phyloP scores from a whole-genome alignment of 2,797 vertebrate genomes.

The Pristis pectinata region DNA sequence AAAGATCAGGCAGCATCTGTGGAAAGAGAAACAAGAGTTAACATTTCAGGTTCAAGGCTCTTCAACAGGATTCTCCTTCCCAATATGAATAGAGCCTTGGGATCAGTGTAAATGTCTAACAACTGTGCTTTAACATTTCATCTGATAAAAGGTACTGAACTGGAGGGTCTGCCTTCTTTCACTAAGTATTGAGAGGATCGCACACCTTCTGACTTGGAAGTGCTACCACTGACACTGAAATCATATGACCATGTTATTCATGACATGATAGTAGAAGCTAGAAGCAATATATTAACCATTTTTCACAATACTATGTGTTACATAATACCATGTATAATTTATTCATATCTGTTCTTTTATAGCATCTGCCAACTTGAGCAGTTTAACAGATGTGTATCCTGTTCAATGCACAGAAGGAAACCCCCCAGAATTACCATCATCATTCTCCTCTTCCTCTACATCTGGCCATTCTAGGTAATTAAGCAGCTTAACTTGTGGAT shows the following conservation, averaged over 20 bases:
- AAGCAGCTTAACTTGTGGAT: background rate
- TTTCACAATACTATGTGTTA: background rate
- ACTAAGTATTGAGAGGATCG: background rate
- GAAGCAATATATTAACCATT: background rate
- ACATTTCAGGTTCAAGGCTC: too few relatives aligned
- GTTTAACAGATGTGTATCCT: constrained; percentile 64
- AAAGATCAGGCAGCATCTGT: too few relatives aligned
- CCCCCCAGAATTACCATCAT: constrained; percentile 52
- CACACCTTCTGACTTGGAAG: background rate
- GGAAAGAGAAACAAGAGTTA: too few relatives aligned
- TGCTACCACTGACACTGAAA: background rate
- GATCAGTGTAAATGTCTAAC: background rate
- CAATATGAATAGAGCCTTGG: background rate
- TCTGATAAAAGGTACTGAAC: background rate
- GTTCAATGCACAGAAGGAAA: constrained; percentile 59
- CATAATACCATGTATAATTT: background rate
- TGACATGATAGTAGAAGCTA: background rate
- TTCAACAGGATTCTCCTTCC: too few relatives aligned
- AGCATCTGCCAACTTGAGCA: constrained; percentile 61
- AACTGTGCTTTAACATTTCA: background rate
- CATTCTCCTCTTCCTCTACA: constrained; percentile 54
- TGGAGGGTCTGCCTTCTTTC: background rate
- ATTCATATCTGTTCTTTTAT: constrained; percentile 45
- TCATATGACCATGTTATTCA: background rate
- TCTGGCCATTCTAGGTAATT: constrained; percentile 64